Evolutionary conservation across 92 coral and sea anemone species (phyloP).

Genomic region (Epizoanthus stellaris): DNA sequence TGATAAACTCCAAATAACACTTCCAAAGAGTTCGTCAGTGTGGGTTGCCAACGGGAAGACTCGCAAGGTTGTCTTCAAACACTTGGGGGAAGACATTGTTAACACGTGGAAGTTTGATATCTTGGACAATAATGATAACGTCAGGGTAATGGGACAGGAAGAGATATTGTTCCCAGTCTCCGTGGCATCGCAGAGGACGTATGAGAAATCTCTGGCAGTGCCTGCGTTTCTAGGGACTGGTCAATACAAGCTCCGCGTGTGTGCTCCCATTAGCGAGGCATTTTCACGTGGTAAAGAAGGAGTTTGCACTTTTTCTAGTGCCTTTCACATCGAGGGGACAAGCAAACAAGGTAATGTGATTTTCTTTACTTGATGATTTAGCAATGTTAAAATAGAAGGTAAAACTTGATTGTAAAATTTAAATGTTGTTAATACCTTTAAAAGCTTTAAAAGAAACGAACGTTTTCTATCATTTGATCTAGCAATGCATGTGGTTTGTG

Average conservation of each 20-base stretch:
- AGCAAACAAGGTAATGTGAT: conserved; percentile 8
- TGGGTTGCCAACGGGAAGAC: conserved; percentile 81
- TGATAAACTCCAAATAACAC: conserved; percentile 36
- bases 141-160: conserved; percentile 18
- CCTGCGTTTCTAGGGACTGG: conserved; percentile 56
- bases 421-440: no score
- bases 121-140: conserved; percentile 32
- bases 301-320: conserved; percentile 45
- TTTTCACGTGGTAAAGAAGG: neutral
- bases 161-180: conserved; percentile 49
- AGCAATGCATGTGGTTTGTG: no score
- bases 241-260: conserved; percentile 53
- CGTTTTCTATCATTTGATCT: no score
- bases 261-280: conserved; percentile 37
- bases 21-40: conserved; percentile 61
- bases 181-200: conserved; percentile 16
- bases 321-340: conserved; percentile 69
- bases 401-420: no score
- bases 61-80: conserved; percentile 56
- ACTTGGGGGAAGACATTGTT: conserved; percentile 46
- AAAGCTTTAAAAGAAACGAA: no score
- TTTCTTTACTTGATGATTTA: neutral
- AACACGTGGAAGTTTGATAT: conserved; percentile 64
- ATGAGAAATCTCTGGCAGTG: conserved; percentile 52
- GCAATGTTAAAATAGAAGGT: no score